Base-by-base conservation (phyloP, 2,113 vertebrate genomes). In the Crotophaga sulcirostris region DNA sequence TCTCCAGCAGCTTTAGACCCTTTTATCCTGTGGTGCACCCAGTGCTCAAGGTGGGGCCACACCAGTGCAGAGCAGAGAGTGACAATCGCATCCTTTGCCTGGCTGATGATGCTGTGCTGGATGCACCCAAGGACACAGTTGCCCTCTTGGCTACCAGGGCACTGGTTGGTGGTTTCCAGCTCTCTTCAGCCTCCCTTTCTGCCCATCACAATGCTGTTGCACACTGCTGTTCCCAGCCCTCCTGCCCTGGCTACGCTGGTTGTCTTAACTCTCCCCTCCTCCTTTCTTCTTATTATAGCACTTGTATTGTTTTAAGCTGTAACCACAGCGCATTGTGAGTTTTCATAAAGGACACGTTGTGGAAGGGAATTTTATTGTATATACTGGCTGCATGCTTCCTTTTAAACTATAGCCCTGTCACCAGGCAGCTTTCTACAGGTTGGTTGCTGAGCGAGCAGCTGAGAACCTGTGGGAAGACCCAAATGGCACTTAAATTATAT, bases 401-500 rank as follows among this genome's bases (percentile, higher is more conserved):
- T 95, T 93, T 94, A 96, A 97, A 97, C 97, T 81, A 89, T 79
- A 97, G 84, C 89, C 96, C 97, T 96, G 97, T 97, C 98, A 97
- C 94, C 89, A 97, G 92, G 94, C 96, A 95, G 96, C 75, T 93
- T 97, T 96, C 94, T 84, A 69, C 94, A 84, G n/a, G 97, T 97
- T 97, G 83, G 96, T 95, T 97, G 96, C 96, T 78, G 96, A 97
- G 95, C 13, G 95, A 97, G 55, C 94, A 95, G 97, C 96, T 96
- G 96, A 97, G 95, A 97, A 97, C 87, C 95, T 96, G 98, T 97
- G 97, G 98, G 97, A 98, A 97, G 98, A 97, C 94, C 97, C 93
- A 75, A 97, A 95, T 97, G 97, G 97, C 98, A 98, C 97, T 98
- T 98, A 98, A 98, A 98, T 98, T 98, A 97, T 94, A 98, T 97